These are phyloP conservation scores for Zaprionus obscuricornis DNA, from an alignment of 2,888 invertebrate species.

Conservation along the genomic window DNA sequence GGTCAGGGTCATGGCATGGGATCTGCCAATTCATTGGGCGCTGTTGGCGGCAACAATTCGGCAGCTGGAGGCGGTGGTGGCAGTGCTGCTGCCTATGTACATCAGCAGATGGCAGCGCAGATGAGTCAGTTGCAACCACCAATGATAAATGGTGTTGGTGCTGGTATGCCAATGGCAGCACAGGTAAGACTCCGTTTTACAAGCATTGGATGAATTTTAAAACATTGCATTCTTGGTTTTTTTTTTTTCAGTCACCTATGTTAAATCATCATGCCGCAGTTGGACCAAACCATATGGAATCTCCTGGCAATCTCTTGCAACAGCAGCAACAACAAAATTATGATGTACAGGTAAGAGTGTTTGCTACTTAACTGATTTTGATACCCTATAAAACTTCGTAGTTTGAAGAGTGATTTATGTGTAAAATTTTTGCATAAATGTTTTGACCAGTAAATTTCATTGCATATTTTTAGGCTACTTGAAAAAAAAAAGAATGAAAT, in stretches of 20 bases:
- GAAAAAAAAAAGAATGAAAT: too few species aligned
- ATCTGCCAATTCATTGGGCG: slow-evolving; percentile 53
- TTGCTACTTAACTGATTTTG: background rate
- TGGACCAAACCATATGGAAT: slow-evolving; percentile 83
- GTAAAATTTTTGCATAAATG: background rate
- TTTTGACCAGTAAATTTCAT: background rate
- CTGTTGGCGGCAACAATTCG: slow-evolving; percentile 53
- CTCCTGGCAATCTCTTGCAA: slow-evolving; percentile 84
- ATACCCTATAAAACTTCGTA: slow-evolving; percentile 3
- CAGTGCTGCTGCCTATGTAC: slow-evolving; percentile 79
- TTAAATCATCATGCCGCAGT: slow-evolving; percentile 82
- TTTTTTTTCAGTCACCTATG: slow-evolving; percentile 81
- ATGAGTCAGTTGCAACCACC: slow-evolving; percentile 83
- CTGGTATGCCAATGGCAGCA: slow-evolving; percentile 82
- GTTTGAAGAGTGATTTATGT: background rate
- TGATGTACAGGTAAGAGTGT: slow-evolving; percentile 90
- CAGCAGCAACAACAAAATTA: slow-evolving; percentile 87
- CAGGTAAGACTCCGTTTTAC: slow-evolving; percentile 70
- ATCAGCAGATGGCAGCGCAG: slow-evolving; percentile 82
- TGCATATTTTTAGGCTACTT: background rate
- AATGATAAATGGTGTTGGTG: slow-evolving; percentile 83
- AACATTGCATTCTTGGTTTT: too few species aligned
- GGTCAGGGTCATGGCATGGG: slow-evolving; percentile 74
- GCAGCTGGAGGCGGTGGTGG: slow-evolving; percentile 49
- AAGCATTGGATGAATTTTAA: slow-evolving; percentile 2